These are phyloP conservation scores for Drosophila paramelanica DNA, from an alignment of 2,888 invertebrate genomes.

Conservation along the genomic window DNA sequence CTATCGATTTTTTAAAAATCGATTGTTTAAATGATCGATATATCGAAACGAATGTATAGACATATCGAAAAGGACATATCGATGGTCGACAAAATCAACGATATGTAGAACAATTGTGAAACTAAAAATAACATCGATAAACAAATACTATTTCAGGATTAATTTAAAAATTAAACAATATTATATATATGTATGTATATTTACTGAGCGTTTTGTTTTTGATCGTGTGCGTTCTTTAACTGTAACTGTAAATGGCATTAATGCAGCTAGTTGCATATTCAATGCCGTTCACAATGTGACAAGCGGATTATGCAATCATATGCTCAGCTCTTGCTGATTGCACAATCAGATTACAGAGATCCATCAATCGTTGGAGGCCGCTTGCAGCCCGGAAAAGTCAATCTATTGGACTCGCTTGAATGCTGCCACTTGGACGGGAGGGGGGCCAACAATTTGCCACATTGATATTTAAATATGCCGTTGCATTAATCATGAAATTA, in stretches of 20 bases:
- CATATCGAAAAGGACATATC: too few relatives aligned
- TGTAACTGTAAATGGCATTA: conserved; percentile 42
- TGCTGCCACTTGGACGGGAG: conserved; percentile 31
- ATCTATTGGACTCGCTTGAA: conserved; percentile 43
- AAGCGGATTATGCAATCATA: conserved; percentile 72
- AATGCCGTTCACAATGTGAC: conserved; percentile 38
- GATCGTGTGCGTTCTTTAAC: too few relatives aligned
- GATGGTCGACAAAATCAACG: too few relatives aligned
- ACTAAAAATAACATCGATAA: too few relatives aligned
- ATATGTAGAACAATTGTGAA: too few relatives aligned
- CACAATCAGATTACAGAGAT: conserved; percentile 26
- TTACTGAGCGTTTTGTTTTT: neutral
- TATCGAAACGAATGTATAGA: too few relatives aligned
- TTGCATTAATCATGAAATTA: conserved; percentile 62
- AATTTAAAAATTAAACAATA: too few relatives aligned
- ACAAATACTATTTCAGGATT: too few relatives aligned
- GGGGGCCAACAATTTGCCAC: conserved; percentile 34
- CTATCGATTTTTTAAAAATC: too few relatives aligned
- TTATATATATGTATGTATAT: too few relatives aligned
- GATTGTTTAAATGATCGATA: too few relatives aligned
- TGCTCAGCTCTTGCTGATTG: conserved; percentile 22
- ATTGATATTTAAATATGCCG: conserved; percentile 66
- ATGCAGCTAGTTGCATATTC: conserved; percentile 27
- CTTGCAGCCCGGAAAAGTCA: conserved; percentile 69
- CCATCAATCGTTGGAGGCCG: conserved; percentile 43